Evolutionary conservation across 2,797 vertebrate species (phyloP).

Genomic region (Gadopsis bispinosus): DNA sequence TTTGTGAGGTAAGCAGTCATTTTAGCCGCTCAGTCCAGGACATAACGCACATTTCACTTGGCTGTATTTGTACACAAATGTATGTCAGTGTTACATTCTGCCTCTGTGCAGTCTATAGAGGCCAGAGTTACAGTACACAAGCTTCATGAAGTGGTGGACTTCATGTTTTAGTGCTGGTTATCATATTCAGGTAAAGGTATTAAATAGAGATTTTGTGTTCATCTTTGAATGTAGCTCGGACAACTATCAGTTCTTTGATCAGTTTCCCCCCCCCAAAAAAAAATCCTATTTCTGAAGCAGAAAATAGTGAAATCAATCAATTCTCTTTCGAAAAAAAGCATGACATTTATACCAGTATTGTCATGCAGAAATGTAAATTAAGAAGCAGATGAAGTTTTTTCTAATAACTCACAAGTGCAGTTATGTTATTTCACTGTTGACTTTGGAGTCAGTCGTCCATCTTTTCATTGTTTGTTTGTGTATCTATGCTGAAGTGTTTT

Average conservation of each 20-base stretch:
- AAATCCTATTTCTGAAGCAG: not conserved
- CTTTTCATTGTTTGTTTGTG: conserved; percentile 30
- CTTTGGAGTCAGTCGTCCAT: not conserved
- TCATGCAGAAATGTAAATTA: conserved; percentile 8
- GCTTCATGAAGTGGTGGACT: conserved; percentile 18
- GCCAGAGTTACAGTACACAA: conserved; percentile 5
- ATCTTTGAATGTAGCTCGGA: conserved; percentile 48
- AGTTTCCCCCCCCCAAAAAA: conserved; percentile 7
- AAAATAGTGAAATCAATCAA: not conserved
- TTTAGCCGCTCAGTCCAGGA: conserved; percentile 28
- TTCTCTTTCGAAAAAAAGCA: not conserved
- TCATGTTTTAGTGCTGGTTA: conserved; percentile 23
- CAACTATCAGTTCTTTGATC: conserved; percentile 25
- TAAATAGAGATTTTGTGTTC: conserved; percentile 9
- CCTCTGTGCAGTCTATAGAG: conserved; percentile 12
- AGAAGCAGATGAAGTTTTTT: conserved; percentile 3
- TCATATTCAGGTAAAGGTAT: conserved; percentile 18
- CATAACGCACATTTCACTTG: conserved; percentile 49
- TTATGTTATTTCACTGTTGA: conserved; percentile 44
- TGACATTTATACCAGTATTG: conserved; percentile 20
- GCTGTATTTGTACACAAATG: conserved; percentile 48
- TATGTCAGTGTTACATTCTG: conserved; percentile 33
- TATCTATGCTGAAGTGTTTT: conserved; percentile 17
- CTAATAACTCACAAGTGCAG: conserved; percentile 3
- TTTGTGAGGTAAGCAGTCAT: conserved; percentile 7